phyloP scores from a whole-genome alignment of 2,888 invertebrate genomes.

The Lymantria dispar region DNA sequence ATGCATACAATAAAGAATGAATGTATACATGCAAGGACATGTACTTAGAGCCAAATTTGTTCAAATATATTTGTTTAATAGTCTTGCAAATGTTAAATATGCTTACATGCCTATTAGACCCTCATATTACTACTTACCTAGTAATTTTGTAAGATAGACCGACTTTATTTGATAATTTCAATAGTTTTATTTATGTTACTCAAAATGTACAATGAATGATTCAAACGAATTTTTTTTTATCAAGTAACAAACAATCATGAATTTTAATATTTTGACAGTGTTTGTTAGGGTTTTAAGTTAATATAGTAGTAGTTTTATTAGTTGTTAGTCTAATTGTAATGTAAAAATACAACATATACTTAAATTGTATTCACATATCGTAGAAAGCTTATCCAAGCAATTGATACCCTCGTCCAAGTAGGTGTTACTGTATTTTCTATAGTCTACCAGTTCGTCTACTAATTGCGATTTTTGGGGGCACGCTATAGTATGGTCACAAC shows the following conservation, averaged over 20 bases:
- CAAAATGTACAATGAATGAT: constrained; percentile 53
- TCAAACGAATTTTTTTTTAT: constrained; percentile 49
- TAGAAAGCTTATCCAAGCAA: too few relatives aligned
- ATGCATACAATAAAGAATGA: too few relatives aligned
- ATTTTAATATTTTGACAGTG: constrained; percentile 41
- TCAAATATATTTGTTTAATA: neutral
- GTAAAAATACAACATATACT: constrained; percentile 31
- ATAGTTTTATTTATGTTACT: constrained; percentile 20
- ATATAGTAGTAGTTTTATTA: constrained; percentile 40
- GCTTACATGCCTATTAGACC: constrained; percentile 21
- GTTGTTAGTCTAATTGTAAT: constrained; percentile 32
- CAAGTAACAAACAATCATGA: constrained; percentile 33
- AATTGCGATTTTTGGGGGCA: too few relatives aligned
- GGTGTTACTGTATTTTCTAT: too few relatives aligned
- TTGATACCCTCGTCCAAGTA: too few relatives aligned
- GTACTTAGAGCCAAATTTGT: neutral
- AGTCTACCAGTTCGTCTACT: too few relatives aligned
- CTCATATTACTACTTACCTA: constrained; percentile 14
- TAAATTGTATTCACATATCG: too few relatives aligned
- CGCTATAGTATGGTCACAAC: too few relatives aligned
- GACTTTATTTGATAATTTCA: constrained; percentile 2
- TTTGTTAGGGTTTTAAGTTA: constrained; percentile 49
- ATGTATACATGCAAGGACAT: neutral
- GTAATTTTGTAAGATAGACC: constrained; percentile 8
- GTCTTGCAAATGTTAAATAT: constrained; percentile 6